Percentiles rank a stretch among this genome's conserved stretches.
These are phyloP conservation scores for Stenodema calcarata DNA, from an alignment of 2,888 invertebrate genomes.

Conservation along the genomic window DNA sequence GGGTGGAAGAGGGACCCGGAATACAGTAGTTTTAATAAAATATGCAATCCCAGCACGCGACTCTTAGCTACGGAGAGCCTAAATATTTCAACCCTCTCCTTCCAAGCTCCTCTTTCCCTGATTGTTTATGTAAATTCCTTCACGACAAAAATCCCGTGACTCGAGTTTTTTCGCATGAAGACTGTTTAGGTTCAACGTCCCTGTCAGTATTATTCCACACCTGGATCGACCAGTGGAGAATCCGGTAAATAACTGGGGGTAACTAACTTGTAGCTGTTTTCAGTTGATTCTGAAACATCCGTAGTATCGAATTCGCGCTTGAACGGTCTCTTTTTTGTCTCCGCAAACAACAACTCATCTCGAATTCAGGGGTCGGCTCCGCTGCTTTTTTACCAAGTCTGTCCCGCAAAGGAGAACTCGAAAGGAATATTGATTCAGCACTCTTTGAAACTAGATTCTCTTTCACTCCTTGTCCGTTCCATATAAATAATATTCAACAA, in stretches of 20 bases:
- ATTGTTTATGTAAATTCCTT: constrained; percentile 17
- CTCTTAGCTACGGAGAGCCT: not conserved
- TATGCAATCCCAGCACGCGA: constrained; percentile 28
- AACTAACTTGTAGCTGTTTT: not conserved
- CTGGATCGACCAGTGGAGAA: not conserved
- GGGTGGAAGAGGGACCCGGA: not conserved
- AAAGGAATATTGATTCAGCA: constrained; percentile 10
- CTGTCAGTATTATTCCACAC: not conserved
- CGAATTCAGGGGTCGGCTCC: not conserved
- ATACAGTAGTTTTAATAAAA: constrained; percentile 17
- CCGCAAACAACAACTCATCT: not conserved
- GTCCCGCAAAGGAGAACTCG: not conserved
- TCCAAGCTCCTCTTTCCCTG: not conserved
- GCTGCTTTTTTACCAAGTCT: not conserved
- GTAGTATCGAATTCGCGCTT: not conserved
- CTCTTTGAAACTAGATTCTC: not conserved
- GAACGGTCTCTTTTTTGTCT: not conserved
- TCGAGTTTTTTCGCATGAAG: not conserved
- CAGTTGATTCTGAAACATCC: not conserved
- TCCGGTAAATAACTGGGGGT: not conserved
- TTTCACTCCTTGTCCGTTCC: not conserved
- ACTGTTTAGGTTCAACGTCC: not conserved
- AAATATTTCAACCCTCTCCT: constrained; percentile 17
- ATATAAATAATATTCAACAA: not conserved
- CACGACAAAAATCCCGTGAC: not conserved